Base-by-base conservation (phyloP, 2,888 invertebrate genomes). In the Aphidius colemani region DNA sequence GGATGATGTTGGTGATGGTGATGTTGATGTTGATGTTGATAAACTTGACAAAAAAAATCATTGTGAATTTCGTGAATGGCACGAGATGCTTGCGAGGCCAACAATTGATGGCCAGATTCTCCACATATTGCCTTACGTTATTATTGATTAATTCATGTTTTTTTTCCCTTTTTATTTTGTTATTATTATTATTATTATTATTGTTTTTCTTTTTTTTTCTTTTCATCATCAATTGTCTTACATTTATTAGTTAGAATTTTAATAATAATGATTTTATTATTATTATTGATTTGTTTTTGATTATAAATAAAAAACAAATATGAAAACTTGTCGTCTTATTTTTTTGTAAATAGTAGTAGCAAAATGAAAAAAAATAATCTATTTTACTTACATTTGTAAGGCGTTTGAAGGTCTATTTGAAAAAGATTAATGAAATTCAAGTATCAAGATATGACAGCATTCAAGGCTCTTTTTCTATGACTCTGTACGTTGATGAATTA, bases 61-160 rank as follows among this genome's bases (percentile, higher is more conserved):
- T 70, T 81, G 78, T 70, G 86, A 86, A 78, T 98, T 96, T 86
- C 88, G 91, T 72, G 93, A 95, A 85, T 98, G 96, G 95, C 93
- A 95, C 83, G 91, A 96, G 85, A 90, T 93, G 80, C 88, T 91
- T 71, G 89, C 90, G 73, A 85, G 88, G 77, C 86, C 87, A 78
- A 89, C 93, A 67, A 88, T 88, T 76, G 88, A 92, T 78, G 92
- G 90, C 78, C 91, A 93, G 82, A 85, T 88, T 79, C 88, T 97
- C 82, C 88, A 93, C 84, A 94, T 97, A 86, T 88, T 97, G 89
- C 97, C 97, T 85, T 98, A 98, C 86, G 95, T 96, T 85, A 92
- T 96, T 84, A 92, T 96, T 85, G 96, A 96, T 90, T 96, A 81
- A 76, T 57, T 61, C 60, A 8, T 53, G 9, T 11, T 6, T 53